These are phyloP conservation scores for Picathartes gymnocephalus DNA, from an alignment of 2,113 vertebrate species.

Conservation along the genomic window DNA sequence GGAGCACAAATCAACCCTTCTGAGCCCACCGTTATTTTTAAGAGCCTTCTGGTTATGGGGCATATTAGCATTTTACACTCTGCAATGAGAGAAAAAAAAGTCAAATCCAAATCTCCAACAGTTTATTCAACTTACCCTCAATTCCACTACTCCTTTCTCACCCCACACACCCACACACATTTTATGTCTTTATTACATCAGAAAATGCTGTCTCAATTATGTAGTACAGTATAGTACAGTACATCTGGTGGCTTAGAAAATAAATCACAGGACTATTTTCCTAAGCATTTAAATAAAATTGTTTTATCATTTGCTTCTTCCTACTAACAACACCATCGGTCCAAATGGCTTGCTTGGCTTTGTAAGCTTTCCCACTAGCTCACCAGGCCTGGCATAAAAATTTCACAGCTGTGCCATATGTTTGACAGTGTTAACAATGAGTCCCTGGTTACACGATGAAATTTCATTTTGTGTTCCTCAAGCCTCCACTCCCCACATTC, in stretches of 20 bases:
- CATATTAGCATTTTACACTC: neutral
- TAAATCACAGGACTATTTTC: slow-evolving; percentile 45
- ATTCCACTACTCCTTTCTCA: neutral
- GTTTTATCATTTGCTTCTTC: slow-evolving; percentile 26
- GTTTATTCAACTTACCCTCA: slow-evolving; percentile 42
- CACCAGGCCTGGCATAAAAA: slow-evolving; percentile 25
- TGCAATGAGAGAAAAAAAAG: neutral
- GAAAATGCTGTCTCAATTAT: slow-evolving; percentile 51
- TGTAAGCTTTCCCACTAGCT: slow-evolving; percentile 13
- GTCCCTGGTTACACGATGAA: neutral
- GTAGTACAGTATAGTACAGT: slow-evolving; percentile 5
- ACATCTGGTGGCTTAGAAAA: slow-evolving; percentile 40
- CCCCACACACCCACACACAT: neutral
- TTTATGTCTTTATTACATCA: slow-evolving; percentile 58
- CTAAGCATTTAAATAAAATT: slow-evolving; percentile 7
- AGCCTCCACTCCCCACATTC: slow-evolving; percentile 1
- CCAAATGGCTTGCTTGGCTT: neutral
- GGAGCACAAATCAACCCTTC: slow-evolving; percentile 12
- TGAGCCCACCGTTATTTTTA: slow-evolving; percentile 16
- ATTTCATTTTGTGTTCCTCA: neutral
- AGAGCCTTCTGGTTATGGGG: neutral
- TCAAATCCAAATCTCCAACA: neutral
- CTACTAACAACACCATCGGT: neutral
- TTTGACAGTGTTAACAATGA: slow-evolving; percentile 25
- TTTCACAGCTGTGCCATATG: slow-evolving; percentile 11